Percentiles rank a stretch among this genome's conserved stretches.
Conservation (phyloP, 2,888 invertebrate species). For the Melitaea athalia region DNA sequence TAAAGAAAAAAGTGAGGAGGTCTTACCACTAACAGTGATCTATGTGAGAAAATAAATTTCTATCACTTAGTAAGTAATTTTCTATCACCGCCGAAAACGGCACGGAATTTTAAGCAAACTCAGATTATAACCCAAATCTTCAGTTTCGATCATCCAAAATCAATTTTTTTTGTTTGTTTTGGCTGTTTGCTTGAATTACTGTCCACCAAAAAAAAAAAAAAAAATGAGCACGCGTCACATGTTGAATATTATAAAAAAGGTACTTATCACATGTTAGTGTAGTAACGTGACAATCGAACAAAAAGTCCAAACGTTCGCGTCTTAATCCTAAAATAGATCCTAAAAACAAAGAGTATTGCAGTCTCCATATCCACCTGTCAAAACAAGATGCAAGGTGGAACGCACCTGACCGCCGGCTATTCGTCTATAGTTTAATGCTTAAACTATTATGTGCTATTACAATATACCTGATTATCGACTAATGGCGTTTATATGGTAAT, state of each 20-base stretch:
- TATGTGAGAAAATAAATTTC: too few species aligned
- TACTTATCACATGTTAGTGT: constrained; percentile 1
- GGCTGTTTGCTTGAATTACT: too few species aligned
- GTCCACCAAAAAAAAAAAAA: background rate
- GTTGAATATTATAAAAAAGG: background rate
- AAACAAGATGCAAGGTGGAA: constrained; percentile 72
- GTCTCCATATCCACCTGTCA: constrained; percentile 65
- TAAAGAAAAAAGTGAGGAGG: too few species aligned
- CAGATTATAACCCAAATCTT: too few species aligned
- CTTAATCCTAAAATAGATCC: constrained; percentile 44
- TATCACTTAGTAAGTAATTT: too few species aligned
- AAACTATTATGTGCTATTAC: constrained; percentile 14
- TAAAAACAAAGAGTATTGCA: constrained; percentile 46
- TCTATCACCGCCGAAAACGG: too few species aligned
- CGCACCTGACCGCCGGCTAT: constrained; percentile 57
- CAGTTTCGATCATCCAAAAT: too few species aligned
- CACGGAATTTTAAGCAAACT: too few species aligned
- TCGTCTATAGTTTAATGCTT: constrained; percentile 24
- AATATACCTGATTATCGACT: constrained; percentile 17
- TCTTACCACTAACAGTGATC: too few species aligned
- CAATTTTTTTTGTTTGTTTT: too few species aligned
- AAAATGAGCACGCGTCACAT: background rate
- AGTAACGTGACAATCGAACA: constrained; percentile 17
- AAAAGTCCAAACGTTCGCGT: constrained; percentile 19
- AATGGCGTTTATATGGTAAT: constrained; percentile 10